phyloP scores from a whole-genome alignment of 2,797 vertebrate genomes.

The Enteromius mattozi region DNA sequence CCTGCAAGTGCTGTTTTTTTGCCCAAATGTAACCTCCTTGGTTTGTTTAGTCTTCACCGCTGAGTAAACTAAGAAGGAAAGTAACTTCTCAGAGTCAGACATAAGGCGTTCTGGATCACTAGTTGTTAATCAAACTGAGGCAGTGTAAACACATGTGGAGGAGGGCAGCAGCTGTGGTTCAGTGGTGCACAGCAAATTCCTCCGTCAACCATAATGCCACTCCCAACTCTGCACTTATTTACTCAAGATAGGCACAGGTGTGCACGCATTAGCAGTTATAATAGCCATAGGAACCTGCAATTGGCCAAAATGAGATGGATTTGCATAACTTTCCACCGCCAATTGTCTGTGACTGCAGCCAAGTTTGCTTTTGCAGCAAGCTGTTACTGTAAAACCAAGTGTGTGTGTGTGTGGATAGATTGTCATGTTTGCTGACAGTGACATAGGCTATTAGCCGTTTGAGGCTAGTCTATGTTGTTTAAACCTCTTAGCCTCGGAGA shows the following conservation, averaged over 20 bases:
- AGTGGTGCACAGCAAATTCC: slow-evolving; percentile 53
- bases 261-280: slow-evolving; percentile 39
- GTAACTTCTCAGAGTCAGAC: slow-evolving; percentile 38
- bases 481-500: slow-evolving; percentile 50
- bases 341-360: slow-evolving; percentile 39
- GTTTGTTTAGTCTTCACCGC: slow-evolving; percentile 6
- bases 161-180: slow-evolving; percentile 59
- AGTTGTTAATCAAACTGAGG: slow-evolving; percentile 62
- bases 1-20: slow-evolving; percentile 13
- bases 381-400: slow-evolving; percentile 40
- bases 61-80: slow-evolving; percentile 3
- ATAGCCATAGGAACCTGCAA: slow-evolving; percentile 36
- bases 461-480: slow-evolving; percentile 47
- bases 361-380: slow-evolving; percentile 20
- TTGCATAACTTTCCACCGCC: slow-evolving; percentile 35
- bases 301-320: slow-evolving; percentile 52
- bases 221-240: slow-evolving; percentile 34
- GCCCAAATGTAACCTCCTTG: background rate
- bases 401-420: slow-evolving; percentile 15
- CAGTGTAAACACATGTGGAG: slow-evolving; percentile 55
- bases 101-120: slow-evolving; percentile 61
- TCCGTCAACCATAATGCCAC: slow-evolving; percentile 37
- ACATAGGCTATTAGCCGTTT: slow-evolving; percentile 37
- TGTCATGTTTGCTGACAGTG: slow-evolving; percentile 46
- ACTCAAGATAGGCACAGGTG: slow-evolving; percentile 45